Evolutionary conservation across 1,140 invertebrate genomes (phyloP).

Genomic region (Acromyrmex echinatior): DNA sequence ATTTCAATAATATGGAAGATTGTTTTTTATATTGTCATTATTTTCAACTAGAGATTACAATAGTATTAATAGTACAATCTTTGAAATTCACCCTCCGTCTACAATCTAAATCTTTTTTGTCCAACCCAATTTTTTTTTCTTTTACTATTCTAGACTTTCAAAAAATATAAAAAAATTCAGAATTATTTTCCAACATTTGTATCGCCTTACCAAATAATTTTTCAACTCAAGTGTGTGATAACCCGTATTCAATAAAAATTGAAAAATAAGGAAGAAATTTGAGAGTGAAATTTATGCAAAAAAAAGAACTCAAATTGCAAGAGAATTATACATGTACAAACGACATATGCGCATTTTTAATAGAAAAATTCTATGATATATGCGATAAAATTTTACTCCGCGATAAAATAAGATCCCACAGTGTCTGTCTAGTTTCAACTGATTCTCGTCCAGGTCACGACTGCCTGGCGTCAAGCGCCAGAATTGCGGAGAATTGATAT

Average conservation of each 20-base stretch:
- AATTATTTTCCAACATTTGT: too few species aligned
- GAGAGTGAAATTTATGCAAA: too few species aligned
- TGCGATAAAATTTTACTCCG: background rate
- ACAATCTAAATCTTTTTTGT: too few species aligned
- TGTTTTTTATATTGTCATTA: background rate
- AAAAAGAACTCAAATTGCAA: too few species aligned
- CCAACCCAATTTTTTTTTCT: too few species aligned
- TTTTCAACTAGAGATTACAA: slow-evolving; percentile 2
- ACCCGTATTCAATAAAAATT: too few species aligned
- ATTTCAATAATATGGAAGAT: background rate
- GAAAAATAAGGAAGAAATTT: too few species aligned
- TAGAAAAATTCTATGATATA: background rate
- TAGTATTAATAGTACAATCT: background rate
- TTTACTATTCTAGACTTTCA: too few species aligned
- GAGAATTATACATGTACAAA: background rate
- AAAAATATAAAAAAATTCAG: too few species aligned
- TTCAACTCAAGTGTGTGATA: too few species aligned
- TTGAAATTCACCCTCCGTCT: background rate
- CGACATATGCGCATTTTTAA: background rate
- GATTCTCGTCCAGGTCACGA: slow-evolving; percentile 34
- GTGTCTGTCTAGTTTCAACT: background rate
- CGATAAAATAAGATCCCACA: background rate
- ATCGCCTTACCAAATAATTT: too few species aligned
- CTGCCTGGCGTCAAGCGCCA: slow-evolving; percentile 51
- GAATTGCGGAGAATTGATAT: slow-evolving; percentile 44